These are phyloP conservation scores for Cheilosia variabilis DNA, from an alignment of 2,888 invertebrate genomes.

Conservation along the genomic window DNA sequence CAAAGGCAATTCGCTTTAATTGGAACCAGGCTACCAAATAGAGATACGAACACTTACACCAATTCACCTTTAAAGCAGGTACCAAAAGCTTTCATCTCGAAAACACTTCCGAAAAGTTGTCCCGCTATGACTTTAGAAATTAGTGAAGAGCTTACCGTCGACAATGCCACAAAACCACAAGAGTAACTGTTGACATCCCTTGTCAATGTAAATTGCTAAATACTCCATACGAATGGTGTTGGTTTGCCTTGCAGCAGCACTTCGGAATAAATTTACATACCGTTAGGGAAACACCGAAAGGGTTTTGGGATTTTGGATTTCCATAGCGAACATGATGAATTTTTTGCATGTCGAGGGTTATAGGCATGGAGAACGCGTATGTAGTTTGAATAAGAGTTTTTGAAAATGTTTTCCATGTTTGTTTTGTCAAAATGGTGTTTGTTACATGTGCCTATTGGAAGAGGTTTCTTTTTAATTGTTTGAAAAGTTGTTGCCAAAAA, in stretches of 20 bases:
- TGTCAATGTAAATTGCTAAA: conserved; percentile 53
- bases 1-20: not conserved
- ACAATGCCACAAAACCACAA: conserved; percentile 6
- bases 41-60: conserved; percentile 5
- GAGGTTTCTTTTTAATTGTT: too few species aligned
- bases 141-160: conserved; percentile 22
- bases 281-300: conserved; percentile 1
- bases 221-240: conserved; percentile 9
- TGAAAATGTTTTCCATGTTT: too few species aligned
- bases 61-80: not conserved
- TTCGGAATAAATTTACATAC: conserved; percentile 46
- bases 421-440: too few species aligned
- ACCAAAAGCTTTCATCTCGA: not conserved
- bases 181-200: conserved; percentile 30
- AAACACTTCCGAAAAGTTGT: conserved; percentile 5
- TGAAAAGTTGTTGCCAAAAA: too few species aligned
- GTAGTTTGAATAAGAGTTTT: too few species aligned
- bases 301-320: conserved; percentile 42
- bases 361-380: not conserved
- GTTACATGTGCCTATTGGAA: too few species aligned
- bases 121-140: conserved; percentile 3
- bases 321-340: conserved; percentile 28
- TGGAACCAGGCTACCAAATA: not conserved
- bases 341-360: conserved; percentile 13
- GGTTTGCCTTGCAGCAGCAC: not conserved